These are phyloP conservation scores for Anguilla obscura DNA, from an alignment of 2,797 vertebrate species.

Conservation along the genomic window DNA sequence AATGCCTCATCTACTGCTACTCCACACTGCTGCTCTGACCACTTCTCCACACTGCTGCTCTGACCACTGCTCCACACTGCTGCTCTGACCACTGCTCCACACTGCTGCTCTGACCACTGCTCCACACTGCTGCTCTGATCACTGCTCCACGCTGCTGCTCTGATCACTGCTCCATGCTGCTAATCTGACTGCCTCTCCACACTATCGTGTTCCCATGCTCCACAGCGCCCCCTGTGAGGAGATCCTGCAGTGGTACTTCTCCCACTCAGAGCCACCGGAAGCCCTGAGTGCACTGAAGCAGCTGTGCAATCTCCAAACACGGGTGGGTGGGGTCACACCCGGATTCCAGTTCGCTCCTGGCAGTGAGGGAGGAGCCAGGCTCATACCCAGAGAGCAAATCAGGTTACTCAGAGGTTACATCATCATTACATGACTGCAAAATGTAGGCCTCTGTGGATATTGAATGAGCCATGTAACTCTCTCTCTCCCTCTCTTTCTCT, in stretches of 20 bases:
- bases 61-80: too few species aligned
- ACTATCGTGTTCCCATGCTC: conserved; percentile 17
- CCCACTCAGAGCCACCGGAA: conserved; percentile 61
- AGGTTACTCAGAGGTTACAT: conserved; percentile 65
- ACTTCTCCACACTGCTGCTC: background rate
- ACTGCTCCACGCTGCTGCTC: background rate
- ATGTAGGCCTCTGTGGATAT: background rate
- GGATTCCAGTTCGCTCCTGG: conserved; percentile 74
- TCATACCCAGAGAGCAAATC: conserved; percentile 60
- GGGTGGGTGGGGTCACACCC: conserved; percentile 51
- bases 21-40: background rate
- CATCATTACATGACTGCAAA: background rate
- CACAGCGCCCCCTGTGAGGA: conserved; percentile 84
- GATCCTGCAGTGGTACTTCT: conserved; percentile 86
- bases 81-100: conserved; percentile 1
- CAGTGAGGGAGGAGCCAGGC: conserved; percentile 74
- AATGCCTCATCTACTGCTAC: background rate
- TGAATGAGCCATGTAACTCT: background rate
- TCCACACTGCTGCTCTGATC: background rate
- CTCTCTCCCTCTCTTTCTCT: background rate
- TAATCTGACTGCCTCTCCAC: background rate
- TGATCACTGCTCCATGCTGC: background rate
- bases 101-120: background rate
- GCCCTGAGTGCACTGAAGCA: conserved; percentile 69
- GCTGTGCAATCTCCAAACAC: conserved; percentile 69